Base-by-base conservation (phyloP, 2,888 invertebrate genomes). In the Ommatoiulus sabulosus region DNA sequence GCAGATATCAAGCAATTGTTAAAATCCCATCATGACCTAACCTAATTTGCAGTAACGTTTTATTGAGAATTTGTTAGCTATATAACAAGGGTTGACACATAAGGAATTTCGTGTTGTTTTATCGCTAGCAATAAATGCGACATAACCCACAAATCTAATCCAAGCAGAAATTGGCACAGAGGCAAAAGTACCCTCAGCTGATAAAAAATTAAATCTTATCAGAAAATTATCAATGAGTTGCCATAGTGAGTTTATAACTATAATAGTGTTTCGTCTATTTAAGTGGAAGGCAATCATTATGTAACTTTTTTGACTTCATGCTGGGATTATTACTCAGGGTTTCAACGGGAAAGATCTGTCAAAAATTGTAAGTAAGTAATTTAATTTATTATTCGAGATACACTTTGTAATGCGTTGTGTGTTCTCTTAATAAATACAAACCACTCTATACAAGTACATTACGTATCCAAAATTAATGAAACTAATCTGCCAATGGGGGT, bases 171-270 rank as follows among this genome's bases (percentile, higher is more conserved):
- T 24, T 72, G 24, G 72, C 20, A 72, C 72, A 24, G 20, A 17
- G 24, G n/a, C 72, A 72, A 72, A 72, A n/a, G 72, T n/a, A 24
- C 72, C 72, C 72, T 72, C 12, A 35, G 17, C 85, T 85, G 85
- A 85, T 85, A 85, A 85, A 72, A 24, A 72, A 20, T 72, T 24
- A 72, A 72, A 72, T 72, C 85, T 46, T 85, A 85, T 85, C 85
- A 85, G n/a, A 1, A 8, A 4, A 44, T 5, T 85, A 85, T 85
- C 85, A 85, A 43, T 44, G n/a, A 85, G 85, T 85, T 85, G 44
- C 85, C 85, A 85, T 85, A 85, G 85, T 46, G 85, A 44, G 85
- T 72, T 72, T 72, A 72, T 24, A 24, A 24, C 7, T 24, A 24
- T 72, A 24, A 4, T 72, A 72, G 20, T 72, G 72, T 72, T 72